phyloP scores from a whole-genome alignment of 2,113 vertebrate species.

The Motacilla tschutschensis region DNA sequence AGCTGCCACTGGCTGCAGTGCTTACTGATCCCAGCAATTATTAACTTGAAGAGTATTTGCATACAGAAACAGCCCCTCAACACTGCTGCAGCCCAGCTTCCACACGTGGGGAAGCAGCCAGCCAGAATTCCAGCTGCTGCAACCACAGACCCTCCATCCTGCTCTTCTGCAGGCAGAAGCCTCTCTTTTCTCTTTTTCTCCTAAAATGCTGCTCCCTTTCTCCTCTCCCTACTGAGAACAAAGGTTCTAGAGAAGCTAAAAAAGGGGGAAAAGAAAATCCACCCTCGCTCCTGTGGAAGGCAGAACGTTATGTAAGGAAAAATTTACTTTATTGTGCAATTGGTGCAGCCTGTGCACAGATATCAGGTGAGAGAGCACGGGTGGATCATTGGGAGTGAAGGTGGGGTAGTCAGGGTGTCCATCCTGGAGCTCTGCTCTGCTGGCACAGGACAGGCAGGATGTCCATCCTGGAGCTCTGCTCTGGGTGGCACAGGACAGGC shows the following conservation, averaged over 20 bases:
- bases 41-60: not conserved
- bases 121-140: accelerated
- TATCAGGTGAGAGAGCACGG: not conserved
- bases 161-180: not conserved
- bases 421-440: accelerated
- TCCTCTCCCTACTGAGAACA: not conserved
- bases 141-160: accelerated
- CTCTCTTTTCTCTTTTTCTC: not conserved
- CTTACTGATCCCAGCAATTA: not conserved
- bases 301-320: accelerated
- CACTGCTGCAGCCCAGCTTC: not conserved
- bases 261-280: not conserved
- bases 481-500: not conserved
- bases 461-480: not conserved
- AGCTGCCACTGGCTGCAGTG: not conserved
- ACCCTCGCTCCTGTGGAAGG: accelerated
- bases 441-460: not conserved
- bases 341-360: not conserved
- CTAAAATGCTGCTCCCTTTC: not conserved
- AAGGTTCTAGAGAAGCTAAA: not conserved
- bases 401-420: not conserved
- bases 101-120: not conserved
- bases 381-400: not conserved
- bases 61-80: not conserved
- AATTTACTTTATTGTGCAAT: accelerated